Evolutionary conservation across 2,113 vertebrate genomes (phyloP).

Genomic region (Dinomys branickii): DNA sequence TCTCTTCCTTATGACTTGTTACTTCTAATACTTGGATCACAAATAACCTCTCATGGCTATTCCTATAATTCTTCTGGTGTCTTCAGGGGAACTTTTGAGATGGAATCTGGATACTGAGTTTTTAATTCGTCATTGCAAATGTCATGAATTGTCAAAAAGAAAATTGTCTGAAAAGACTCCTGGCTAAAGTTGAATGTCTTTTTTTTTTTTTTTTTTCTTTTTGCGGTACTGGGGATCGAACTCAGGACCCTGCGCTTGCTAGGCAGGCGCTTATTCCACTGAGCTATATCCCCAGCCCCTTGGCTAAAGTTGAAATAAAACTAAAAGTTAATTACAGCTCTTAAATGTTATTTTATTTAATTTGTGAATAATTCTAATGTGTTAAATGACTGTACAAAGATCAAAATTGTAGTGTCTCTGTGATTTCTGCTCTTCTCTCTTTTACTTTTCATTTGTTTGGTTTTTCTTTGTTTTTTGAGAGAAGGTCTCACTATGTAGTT

Average conservation of each 20-base stretch:
- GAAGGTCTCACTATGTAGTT: neutral
- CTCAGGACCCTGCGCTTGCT: too few species aligned
- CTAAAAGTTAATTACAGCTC: neutral
- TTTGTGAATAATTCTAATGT: neutral
- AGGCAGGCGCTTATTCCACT: too few species aligned
- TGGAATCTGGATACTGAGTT: neutral
- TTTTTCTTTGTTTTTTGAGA: neutral
- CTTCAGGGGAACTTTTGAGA: neutral
- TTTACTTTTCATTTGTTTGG: neutral
- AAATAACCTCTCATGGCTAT: neutral
- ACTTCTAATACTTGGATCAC: neutral
- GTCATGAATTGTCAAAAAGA: neutral
- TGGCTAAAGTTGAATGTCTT: neutral
- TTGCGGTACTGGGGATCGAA: too few species aligned
- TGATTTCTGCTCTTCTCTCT: neutral
- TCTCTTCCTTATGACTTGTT: neutral
- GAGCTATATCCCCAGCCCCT: too few species aligned
- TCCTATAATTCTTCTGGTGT: neutral
- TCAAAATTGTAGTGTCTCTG: neutral
- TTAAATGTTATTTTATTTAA: constrained; percentile 31
- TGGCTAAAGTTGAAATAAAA: neutral
- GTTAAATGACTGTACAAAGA: neutral
- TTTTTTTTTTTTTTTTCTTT: too few species aligned
- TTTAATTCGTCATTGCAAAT: neutral
- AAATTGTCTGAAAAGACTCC: neutral